Evolutionary conservation across 2,888 invertebrate species (phyloP), one percentile per base, ranked within the genome.

Genomic region (Athalia cordata): DNA sequence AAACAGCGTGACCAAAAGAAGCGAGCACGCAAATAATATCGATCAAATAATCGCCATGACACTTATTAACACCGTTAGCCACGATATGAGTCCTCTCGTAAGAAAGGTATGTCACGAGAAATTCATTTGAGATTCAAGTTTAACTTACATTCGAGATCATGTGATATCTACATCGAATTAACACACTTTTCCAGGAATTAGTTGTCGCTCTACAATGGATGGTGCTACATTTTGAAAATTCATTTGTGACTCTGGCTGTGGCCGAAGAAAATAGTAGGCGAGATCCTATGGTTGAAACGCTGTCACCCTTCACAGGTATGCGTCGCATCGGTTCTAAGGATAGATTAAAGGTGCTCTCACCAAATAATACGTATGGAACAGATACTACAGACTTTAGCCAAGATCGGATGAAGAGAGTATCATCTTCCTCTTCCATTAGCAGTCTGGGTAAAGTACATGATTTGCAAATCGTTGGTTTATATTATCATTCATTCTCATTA

Each of bases 11-110:
- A 93, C 93, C 47, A 95, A 96, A 87, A 94, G 98, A 84, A 95
- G 96, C 72, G 97, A 98, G 87, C 98, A 99, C 91, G 97, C 98
- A 64, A 97, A 96, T 90, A 96, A 95, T 87, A 96, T 98, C 79
- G 98, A 98, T 92, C 97, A 98, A 87, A 95, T 95, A 85, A 96
- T 99, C 82, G 98, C 96, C 81, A 96, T 97, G 92, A 96, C 94
- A 77, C 92, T 99, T 82, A 94, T 97, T 76, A 94, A 94, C 86
- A 94, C 94, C 52, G 93, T 96, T 83, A 93, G 94, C 57, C 92
- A 93, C 83, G 98, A 99, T 91, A 97, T 96, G 92, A 95, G 96
- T 84, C 95, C 96, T 80, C 91, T 98, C 84, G 98, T 98, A 82
- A 93, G 99, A 82, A 92, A 92, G 90, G 94, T 93, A 87, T 79